These are phyloP conservation scores for Pluvialis apricaria DNA, from an alignment of 2,113 vertebrate species.

Conservation along the genomic window DNA sequence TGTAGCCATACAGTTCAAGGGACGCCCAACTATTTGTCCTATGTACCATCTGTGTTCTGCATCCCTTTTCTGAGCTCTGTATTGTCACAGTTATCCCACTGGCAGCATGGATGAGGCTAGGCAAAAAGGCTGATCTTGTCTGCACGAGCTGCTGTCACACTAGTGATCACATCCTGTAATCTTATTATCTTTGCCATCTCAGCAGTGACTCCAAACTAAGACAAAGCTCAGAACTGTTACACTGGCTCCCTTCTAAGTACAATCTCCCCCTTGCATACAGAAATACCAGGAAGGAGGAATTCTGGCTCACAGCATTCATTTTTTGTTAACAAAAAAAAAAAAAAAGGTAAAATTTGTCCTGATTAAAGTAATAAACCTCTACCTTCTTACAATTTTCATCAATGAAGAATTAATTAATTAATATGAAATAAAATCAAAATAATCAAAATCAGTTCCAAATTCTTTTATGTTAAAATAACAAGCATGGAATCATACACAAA, in stretches of 20 bases:
- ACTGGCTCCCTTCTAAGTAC: background rate
- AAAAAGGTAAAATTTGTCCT: background rate
- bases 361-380: background rate
- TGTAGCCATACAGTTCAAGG: background rate
- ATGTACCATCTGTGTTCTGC: background rate
- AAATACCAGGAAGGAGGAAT: background rate
- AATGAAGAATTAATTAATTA: background rate
- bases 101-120: background rate
- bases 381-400: background rate
- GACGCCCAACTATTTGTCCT: background rate
- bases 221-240: background rate
- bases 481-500: background rate
- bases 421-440: background rate
- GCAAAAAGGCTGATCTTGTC: constrained; percentile 1
- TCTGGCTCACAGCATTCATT: background rate
- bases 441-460: background rate
- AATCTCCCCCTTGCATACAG: background rate
- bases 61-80: background rate
- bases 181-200: background rate
- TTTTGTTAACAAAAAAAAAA: background rate
- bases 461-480: background rate
- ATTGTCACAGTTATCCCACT: background rate
- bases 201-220: background rate
- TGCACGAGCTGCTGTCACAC: background rate
- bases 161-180: constrained; percentile 8